A percentile compares a stretch with the other conserved stretches of the same genome.
Evolutionary conservation across 1,140 invertebrate genomes (phyloP).

Genomic region (Oncopeltus fasciatus): DNA sequence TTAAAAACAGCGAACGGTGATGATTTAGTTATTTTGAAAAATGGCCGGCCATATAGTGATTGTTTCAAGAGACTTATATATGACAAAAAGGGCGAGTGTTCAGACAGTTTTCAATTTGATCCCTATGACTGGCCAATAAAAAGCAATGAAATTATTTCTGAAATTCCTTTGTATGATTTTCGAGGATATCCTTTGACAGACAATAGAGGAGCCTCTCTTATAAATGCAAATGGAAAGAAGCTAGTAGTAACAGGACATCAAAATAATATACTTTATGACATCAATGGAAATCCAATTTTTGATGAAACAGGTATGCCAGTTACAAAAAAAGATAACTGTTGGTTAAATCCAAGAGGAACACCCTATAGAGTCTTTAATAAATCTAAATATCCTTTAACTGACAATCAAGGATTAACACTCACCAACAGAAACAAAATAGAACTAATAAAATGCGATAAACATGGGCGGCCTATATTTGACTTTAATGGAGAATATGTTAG

Average conservation of each 20-base stretch:
- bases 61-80: not conserved
- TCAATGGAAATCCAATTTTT: not conserved
- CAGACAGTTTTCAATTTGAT: not conserved
- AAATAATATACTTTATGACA: constrained; percentile 4
- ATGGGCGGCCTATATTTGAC: not conserved
- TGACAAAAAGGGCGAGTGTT: not conserved
- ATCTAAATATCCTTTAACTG: not conserved
- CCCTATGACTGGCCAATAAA: not conserved
- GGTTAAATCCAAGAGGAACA: not conserved
- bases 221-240: not conserved
- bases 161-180: not conserved
- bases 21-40: not conserved
- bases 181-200: not conserved
- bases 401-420: not conserved
- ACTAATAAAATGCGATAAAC: not conserved
- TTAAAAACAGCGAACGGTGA: not conserved
- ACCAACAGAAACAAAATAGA: not conserved
- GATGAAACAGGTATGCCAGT: constrained; percentile 14
- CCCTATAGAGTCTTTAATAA: not conserved
- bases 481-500: not conserved
- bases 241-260: not conserved
- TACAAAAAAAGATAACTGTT: not conserved
- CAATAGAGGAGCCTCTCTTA: not conserved
- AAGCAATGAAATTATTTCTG: not conserved
- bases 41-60: not conserved